Base-by-base conservation (phyloP, 2,888 invertebrate species). In the Aphodius sticticus region DNA sequence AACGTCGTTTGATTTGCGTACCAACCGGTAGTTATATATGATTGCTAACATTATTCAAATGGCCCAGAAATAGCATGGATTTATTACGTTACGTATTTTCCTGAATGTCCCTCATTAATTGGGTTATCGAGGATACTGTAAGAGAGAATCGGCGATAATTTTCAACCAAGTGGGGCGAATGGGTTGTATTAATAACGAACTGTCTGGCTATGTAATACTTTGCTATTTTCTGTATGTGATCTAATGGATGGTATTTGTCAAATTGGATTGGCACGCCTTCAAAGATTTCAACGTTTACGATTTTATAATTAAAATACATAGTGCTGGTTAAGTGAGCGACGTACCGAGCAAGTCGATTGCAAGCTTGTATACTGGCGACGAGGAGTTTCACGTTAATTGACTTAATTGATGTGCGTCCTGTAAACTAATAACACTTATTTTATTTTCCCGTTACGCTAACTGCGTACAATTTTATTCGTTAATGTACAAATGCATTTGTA, bases 141-240 rank as follows among this genome's bases (percentile, higher is more conserved):
- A 12, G 53, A 53, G 53, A 53, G 53, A 53, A 53, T 53, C 9
- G 53, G 7, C 53, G 53, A 53, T 53, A 53, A 53, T 53, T 53
- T 53, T 12, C 12, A 12, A 12, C 53, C 53, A 12, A 53, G 1
- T 53, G 3, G 4, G 26, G 26, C 26, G 26, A 26, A 26, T 26
- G 26, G 26, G 26, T 26, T 26, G 53, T 53, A 53, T 53, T 53
- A 53, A 53, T 53, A 53, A 53, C 53, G 9, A 53, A 53, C 53
- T 53, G 53, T 53, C 53, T 53, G 53, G 53, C 53, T 53, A 12
- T 53, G 53, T 53, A 53, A 53, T 53, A 53, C 53, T 53, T 53
- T 53, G 53, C 53, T 53, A 53, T 53, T 53, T 53, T 53, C 53
- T 53, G 53, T 53, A 53, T 53, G 53, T 53, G 53, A 53, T 53